phyloP scores from a whole-genome alignment of 2,113 vertebrate species.

The Dinomys branickii region DNA sequence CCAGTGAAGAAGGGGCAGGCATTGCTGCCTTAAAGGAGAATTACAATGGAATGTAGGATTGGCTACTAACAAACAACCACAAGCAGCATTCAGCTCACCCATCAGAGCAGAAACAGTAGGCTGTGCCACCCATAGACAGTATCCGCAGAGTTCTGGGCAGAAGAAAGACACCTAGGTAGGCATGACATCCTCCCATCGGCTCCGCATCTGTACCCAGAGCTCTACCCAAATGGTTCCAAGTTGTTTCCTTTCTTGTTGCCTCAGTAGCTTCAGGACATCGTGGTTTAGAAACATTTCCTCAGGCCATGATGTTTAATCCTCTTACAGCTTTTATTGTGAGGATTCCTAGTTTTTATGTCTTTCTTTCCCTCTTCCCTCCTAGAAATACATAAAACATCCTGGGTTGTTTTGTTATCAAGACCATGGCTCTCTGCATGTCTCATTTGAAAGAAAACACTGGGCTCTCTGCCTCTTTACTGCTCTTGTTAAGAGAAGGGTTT shows the following conservation, averaged over 20 bases:
- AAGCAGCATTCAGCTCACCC: background rate
- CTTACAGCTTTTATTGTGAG: background rate
- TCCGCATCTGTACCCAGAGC: background rate
- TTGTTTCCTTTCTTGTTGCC: background rate
- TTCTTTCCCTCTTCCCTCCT: background rate
- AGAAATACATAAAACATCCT: background rate
- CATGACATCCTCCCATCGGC: rapidly evolving
- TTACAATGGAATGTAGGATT: rapidly evolving
- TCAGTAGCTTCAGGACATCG: background rate
- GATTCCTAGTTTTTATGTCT: background rate
- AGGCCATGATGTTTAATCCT: background rate
- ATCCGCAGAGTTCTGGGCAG: background rate
- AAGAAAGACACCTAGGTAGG: background rate
- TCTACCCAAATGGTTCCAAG: background rate
- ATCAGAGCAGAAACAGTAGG: background rate
- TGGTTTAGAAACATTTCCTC: background rate
- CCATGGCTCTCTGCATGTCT: background rate
- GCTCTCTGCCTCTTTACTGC: background rate
- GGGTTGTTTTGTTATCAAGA: background rate
- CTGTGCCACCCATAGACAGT: rapidly evolving
- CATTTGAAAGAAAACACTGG: background rate
- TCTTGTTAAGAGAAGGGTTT: background rate
- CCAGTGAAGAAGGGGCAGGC: rapidly evolving
- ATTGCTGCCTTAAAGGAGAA: background rate
- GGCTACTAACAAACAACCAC: background rate